Percentiles rank a stretch among this genome's conserved stretches.
Evolutionary conservation across 2,113 vertebrate genomes (phyloP).

Genomic region (Ctenodactylus gundi): DNA sequence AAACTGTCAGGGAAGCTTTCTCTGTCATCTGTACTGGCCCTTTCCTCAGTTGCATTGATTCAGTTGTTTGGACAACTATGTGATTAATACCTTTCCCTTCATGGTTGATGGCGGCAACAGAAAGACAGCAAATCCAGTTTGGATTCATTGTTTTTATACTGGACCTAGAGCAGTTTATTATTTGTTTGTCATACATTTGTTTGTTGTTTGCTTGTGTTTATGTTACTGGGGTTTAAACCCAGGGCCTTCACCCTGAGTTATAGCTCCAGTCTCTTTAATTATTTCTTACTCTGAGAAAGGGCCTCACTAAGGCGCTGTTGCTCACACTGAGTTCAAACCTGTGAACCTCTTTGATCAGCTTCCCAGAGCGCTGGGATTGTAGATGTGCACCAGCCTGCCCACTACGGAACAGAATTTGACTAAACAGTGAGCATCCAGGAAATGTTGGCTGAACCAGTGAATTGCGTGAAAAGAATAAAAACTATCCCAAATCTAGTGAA

Average conservation of each 20-base stretch:
- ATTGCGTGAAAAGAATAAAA: neutral
- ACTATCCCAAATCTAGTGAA: neutral
- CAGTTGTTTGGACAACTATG: neutral
- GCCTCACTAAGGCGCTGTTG: neutral
- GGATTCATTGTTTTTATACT: neutral
- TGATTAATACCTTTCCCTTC: neutral
- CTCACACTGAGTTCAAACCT: neutral
- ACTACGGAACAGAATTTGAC: neutral
- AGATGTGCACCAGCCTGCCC: no score
- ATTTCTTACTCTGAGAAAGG: neutral
- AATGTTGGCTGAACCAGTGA: constrained; percentile 5
- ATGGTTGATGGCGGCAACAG: neutral
- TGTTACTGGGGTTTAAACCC: no score
- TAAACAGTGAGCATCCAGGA: neutral
- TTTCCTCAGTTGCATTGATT: neutral
- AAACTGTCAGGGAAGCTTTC: neutral
- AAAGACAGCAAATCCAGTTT: neutral
- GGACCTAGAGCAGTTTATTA: no score
- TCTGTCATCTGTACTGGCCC: neutral
- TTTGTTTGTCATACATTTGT: no score
- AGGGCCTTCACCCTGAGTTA: no score
- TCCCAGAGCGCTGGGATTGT: neutral
- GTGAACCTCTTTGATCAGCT: neutral
- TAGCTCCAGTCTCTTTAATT: neutral
- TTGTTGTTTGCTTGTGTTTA: no score